These are phyloP conservation scores for Antheraea pernyi DNA, from an alignment of 1,140 invertebrate species.

Conservation along the genomic window DNA sequence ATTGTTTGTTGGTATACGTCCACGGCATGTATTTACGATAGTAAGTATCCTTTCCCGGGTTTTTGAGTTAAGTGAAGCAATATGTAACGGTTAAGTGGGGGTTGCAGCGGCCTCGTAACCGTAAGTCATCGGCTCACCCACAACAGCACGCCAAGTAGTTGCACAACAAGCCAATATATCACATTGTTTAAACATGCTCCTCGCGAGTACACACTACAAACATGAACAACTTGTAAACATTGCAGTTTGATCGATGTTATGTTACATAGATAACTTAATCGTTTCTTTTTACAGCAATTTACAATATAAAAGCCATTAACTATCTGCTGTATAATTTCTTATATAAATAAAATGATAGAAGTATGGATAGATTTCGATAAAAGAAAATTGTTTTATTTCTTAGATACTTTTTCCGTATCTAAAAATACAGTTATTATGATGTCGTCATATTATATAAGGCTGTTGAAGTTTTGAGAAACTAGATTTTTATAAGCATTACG, in stretches of 20 bases:
- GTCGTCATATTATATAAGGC: too few relatives aligned
- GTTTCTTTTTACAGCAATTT: too few relatives aligned
- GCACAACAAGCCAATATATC: constrained; percentile 37
- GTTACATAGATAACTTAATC: too few relatives aligned
- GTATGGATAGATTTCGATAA: too few relatives aligned
- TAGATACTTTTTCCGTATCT: too few relatives aligned
- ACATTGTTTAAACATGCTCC: constrained; percentile 40
- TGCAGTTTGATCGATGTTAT: constrained; percentile 4
- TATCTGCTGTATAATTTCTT: too few relatives aligned
- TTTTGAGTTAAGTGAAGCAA: constrained; percentile 52
- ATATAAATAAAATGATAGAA: too few relatives aligned
- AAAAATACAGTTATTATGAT: too few relatives aligned
- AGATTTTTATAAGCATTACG: too few relatives aligned
- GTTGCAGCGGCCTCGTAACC: constrained; percentile 33
- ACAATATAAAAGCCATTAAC: too few relatives aligned
- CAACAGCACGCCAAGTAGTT: constrained; percentile 28
- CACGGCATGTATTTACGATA: neutral
- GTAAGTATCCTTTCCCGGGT: neutral
- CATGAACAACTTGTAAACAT: constrained; percentile 14
- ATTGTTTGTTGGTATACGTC: neutral
- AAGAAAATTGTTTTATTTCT: too few relatives aligned
- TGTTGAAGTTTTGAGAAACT: too few relatives aligned
- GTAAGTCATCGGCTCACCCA: constrained; percentile 49
- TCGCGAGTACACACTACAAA: constrained; percentile 20
- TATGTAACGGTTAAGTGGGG: constrained; percentile 53